phyloP scores from a whole-genome alignment of 2,888 invertebrate genomes.

The Elegia similella region DNA sequence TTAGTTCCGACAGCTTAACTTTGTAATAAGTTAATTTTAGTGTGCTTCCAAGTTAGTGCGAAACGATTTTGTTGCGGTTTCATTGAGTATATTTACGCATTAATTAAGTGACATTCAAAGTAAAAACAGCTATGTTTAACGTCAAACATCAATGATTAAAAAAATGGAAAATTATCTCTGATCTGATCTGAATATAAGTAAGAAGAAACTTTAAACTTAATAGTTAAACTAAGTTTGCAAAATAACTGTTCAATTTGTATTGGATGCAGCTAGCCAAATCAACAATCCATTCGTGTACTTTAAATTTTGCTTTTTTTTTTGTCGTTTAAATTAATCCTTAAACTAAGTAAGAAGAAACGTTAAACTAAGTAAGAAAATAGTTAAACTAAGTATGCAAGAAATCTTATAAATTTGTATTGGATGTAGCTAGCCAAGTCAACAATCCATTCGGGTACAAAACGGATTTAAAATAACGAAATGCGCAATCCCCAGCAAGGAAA shows the following conservation, averaged over 20 bases:
- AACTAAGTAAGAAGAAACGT: not conserved
- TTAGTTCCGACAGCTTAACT: conserved; percentile 3
- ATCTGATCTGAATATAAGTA: too few relatives aligned
- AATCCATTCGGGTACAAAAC: conserved; percentile 28
- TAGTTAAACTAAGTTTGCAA: too few relatives aligned
- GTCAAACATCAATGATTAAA: too few relatives aligned
- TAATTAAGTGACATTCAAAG: too few relatives aligned
- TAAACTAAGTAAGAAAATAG: too few relatives aligned
- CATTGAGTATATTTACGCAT: not conserved
- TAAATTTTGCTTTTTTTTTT: too few relatives aligned
- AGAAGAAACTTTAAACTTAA: too few relatives aligned
- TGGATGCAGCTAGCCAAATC: conserved; percentile 4
- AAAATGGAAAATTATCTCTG: too few relatives aligned
- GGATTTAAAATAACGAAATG: conserved; percentile 53
- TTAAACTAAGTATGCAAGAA: not conserved
- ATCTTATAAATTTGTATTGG: conserved; percentile 1
- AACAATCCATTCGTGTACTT: conserved; percentile 23
- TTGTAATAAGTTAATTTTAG: conserved; percentile 3
- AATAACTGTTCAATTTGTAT: conserved; percentile 5
- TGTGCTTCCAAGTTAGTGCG: not conserved
- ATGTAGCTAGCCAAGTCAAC: conserved; percentile 7
- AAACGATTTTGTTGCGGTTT: not conserved
- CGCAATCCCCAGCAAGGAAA: conserved; percentile 45
- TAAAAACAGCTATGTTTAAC: too few relatives aligned
- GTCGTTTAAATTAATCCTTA: too few relatives aligned